Evolutionary conservation across 2,888 invertebrate genomes (phyloP).

Genomic region (Leptothorax acervorum): DNA sequence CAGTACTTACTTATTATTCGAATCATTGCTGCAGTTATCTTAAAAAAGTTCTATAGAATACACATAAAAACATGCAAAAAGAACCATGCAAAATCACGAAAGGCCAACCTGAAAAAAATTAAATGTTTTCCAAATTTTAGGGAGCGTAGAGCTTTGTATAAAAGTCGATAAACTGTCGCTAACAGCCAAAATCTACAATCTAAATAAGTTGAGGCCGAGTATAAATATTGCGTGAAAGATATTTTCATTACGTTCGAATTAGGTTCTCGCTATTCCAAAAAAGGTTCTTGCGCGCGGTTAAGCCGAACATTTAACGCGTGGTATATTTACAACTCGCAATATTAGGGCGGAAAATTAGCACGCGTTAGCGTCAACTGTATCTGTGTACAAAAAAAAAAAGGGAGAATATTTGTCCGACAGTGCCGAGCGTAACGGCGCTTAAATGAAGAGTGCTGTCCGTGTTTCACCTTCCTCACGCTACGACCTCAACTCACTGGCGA

Average conservation of each 20-base stretch:
- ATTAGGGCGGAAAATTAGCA: conserved; percentile 42
- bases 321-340: conserved; percentile 39
- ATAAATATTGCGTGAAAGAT: background rate
- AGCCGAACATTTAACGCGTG: conserved; percentile 7
- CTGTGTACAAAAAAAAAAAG: background rate
- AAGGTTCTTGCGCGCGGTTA: background rate
- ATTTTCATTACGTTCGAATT: background rate
- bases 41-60: background rate
- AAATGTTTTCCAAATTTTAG: background rate
- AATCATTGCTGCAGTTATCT: conserved; percentile 9
- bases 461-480: conserved; percentile 5
- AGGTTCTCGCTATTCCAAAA: background rate
- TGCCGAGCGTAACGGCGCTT: conserved; percentile 27
- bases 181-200: conserved; percentile 2
- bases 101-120: background rate
- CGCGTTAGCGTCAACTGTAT: conserved; percentile 45
- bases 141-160: background rate
- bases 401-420: conserved; percentile 7
- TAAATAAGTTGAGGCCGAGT: conserved; percentile 29
- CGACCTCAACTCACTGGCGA: conserved; percentile 44
- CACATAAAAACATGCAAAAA: background rate
- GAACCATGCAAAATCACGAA: background rate
- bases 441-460: conserved; percentile 7
- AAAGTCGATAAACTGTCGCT: background rate
- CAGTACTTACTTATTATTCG: conserved; percentile 22